Evolutionary conservation across 2,797 vertebrate genomes (phyloP), one percentile per base, ranked within the genome.

Genomic region (Rhinogobio ventralis): DNA sequence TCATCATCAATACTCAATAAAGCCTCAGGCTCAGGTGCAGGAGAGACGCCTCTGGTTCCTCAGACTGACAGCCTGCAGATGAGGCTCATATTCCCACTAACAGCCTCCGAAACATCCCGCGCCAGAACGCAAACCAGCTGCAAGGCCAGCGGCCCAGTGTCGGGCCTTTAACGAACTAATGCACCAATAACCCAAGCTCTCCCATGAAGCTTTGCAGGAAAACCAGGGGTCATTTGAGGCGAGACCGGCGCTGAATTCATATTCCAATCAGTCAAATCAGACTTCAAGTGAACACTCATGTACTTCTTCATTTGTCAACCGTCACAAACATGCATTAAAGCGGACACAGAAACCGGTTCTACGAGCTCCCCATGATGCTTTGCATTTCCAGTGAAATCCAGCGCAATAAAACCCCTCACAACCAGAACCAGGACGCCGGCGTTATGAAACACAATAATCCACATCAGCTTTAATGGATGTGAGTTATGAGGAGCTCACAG

Each of bases 381-480:
- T 57, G 49, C 68, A 73, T 36, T 82, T 49, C 42, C n/a, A 25
- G 69, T 11, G 28, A 82, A 60, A 72, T 51, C 36, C 55, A 13
- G 25, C 7, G 11, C 36, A 73, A 72, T 33, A 30, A 60, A 73
- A 82, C 7, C 25, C 28, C 55, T 74, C 53, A 42, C 39, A 42
- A 9, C 7, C n/a, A 49, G 69, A 64, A 75, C 8, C 71, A 73
- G 55, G 23, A 62, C 39, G 51, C 57, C 28, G 10, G 1, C 14
- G 23, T 83, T 83, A 83, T 53, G 60, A 66, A 64, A 66, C 9
- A 2, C 3, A 66, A 53, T 83, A 83, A 83, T 75, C 81, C 81
- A 83, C 67, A 66, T 74, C 53, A 5, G 81, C 57, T 82, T 82
- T 75, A 82, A 82, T 66, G 57, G 81, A 75, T 83, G 51, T 75